Conservation (phyloP, 2,113 vertebrate genomes). For the Buteo buteo region DNA sequence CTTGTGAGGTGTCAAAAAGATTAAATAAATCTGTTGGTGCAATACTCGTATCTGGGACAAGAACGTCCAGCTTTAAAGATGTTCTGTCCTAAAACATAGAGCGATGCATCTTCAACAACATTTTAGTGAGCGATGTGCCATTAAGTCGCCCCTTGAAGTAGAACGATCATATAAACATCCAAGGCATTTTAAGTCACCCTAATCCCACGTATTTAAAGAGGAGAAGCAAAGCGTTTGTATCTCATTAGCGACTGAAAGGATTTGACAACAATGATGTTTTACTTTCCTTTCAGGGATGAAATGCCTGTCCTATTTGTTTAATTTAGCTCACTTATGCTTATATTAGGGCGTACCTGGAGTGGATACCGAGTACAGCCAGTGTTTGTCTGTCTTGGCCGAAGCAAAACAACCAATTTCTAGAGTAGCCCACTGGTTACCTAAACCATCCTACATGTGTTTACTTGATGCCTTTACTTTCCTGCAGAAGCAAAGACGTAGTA, state of each 20-base stretch:
- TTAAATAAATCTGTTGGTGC: background rate
- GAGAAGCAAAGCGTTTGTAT: conserved; percentile 5
- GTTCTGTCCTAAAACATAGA: background rate
- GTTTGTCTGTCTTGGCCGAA: background rate
- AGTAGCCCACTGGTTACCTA: background rate
- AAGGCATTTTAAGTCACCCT: conserved; percentile 7
- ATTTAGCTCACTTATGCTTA: conserved; percentile 38
- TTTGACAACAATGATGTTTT: conserved; percentile 49
- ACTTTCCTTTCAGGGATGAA: conserved; percentile 42
- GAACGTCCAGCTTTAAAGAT: background rate
- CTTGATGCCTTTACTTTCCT: background rate
- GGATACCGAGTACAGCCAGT: background rate
- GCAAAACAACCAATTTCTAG: background rate
- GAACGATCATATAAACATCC: background rate
- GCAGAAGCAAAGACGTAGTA: background rate
- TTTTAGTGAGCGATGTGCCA: background rate
- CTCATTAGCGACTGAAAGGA: conserved; percentile 39
- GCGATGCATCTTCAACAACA: background rate
- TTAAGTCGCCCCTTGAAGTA: background rate
- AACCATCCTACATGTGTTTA: background rate
- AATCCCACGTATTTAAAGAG: conserved; percentile 35
- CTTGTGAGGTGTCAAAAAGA: background rate
- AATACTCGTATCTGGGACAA: background rate
- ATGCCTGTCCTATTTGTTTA: conserved; percentile 38
- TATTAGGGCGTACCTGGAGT: background rate